These are phyloP conservation scores for Propithecus coquereli DNA, from an alignment of 2,113 vertebrate species.

Conservation along the genomic window DNA sequence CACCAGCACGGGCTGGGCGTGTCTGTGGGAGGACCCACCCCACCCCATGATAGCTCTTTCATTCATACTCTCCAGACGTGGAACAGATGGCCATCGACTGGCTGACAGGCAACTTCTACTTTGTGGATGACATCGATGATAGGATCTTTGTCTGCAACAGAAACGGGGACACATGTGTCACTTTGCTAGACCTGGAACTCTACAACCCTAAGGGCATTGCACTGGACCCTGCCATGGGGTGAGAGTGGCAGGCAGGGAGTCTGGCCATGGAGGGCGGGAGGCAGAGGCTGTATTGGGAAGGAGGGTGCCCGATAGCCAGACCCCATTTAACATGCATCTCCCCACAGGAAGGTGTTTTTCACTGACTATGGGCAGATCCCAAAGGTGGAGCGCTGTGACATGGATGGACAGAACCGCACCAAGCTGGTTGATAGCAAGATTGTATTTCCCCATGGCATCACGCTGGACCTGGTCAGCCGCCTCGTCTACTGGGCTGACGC, in stretches of 20 bases:
- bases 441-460: constrained; percentile 96
- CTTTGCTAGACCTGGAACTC: constrained; percentile 94
- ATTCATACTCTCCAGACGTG: constrained; percentile 85
- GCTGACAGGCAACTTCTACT: constrained; percentile 99
- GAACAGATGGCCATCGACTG: constrained; percentile 99
- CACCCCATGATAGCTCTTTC: neutral
- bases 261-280: neutral
- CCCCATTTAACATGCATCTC: neutral
- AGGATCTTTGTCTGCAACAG: constrained; percentile 97
- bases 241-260: constrained; percentile 54
- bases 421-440: constrained; percentile 98
- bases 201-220: constrained; percentile 98
- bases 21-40: neutral
- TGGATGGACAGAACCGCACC: constrained; percentile 98
- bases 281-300: neutral
- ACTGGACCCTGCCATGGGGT: constrained; percentile 97
- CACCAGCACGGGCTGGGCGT: neutral
- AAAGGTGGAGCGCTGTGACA: constrained; percentile 96
- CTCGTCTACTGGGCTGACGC: constrained; percentile 98
- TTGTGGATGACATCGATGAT: constrained; percentile 97
- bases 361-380: constrained; percentile 98
- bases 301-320: rapidly evolving
- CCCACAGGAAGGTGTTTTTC: constrained; percentile 94
- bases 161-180: constrained; percentile 94
- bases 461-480: constrained; percentile 95